These are phyloP conservation scores for Hyphantria cunea DNA, from an alignment of 1,140 invertebrate species.

Conservation along the genomic window DNA sequence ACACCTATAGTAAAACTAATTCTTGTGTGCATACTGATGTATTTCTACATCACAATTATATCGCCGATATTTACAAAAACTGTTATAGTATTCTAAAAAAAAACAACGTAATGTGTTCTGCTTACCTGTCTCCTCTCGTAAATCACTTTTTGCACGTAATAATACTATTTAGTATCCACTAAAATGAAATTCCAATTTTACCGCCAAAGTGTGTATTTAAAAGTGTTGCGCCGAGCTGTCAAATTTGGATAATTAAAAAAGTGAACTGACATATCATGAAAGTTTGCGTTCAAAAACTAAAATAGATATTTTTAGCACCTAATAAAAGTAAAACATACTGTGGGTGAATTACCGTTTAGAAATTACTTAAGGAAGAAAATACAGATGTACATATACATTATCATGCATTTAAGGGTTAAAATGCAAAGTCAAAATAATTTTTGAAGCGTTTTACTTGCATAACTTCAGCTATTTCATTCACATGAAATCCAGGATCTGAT, in stretches of 20 bases:
- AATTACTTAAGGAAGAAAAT: conserved; percentile 41
- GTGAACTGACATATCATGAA: conserved; percentile 41
- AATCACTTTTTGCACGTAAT: conserved; percentile 43
- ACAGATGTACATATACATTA: conserved; percentile 43
- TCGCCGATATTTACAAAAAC: conserved; percentile 45
- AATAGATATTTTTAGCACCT: too few relatives aligned
- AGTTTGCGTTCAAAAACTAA: conserved; percentile 46
- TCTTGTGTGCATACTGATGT: conserved; percentile 48
- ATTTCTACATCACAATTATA: conserved; percentile 50
- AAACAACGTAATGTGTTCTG: conserved; percentile 39
- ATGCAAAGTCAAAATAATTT: too few relatives aligned
- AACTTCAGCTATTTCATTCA: conserved; percentile 53
- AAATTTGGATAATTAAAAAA: conserved; percentile 43
- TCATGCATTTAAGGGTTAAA: conserved; percentile 43
- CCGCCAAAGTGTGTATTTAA: conserved; percentile 42
- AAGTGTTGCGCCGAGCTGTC: too few relatives aligned
- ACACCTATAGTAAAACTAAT: conserved; percentile 39
- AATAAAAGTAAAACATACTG: too few relatives aligned
- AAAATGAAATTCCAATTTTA: conserved; percentile 46
- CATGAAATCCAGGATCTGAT: conserved; percentile 52
- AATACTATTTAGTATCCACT: conserved; percentile 45
- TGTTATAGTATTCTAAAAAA: conserved; percentile 43
- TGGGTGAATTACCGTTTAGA: too few relatives aligned
- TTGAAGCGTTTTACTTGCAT: conserved; percentile 70
- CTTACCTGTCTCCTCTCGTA: conserved; percentile 47